Conservation (phyloP, 1,140 invertebrate species). For the Atta colombica region DNA sequence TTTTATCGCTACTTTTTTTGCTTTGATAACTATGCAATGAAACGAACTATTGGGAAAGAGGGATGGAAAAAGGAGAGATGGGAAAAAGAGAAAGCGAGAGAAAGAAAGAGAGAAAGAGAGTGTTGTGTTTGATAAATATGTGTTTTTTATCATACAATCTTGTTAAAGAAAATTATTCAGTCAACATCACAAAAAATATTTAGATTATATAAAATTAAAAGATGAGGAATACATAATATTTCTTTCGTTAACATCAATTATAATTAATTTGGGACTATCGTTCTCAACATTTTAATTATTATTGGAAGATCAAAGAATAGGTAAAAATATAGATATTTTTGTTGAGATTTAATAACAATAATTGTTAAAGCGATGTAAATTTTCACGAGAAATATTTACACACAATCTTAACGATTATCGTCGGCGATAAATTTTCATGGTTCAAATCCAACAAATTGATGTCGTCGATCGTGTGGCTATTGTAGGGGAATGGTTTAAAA, state of each 20-base stretch:
- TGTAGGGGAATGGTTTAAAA: constrained; percentile 66
- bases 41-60: constrained; percentile 35
- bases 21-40: constrained; percentile 45
- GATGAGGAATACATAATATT: background rate
- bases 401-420: background rate
- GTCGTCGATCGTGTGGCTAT: constrained; percentile 37
- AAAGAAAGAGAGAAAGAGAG: background rate
- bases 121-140: background rate
- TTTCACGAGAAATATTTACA: background rate
- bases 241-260: constrained; percentile 3
- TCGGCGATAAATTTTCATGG: constrained; percentile 55
- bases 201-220: background rate
- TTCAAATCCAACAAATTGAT: constrained; percentile 68
- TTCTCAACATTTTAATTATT: background rate
- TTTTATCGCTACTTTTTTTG: constrained; percentile 53
- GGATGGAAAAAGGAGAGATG: constrained; percentile 21
- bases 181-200: background rate
- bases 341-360: background rate
- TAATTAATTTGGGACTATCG: too few relatives aligned
- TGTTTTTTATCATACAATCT: constrained; percentile 14
- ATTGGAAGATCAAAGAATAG: background rate
- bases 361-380: background rate
- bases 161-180: constrained; percentile 25
- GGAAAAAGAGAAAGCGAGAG: too few relatives aligned
- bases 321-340: background rate